Evolutionary conservation across 2,797 vertebrate genomes (phyloP).

Genomic region (Enteromius thamalakanensis): DNA sequence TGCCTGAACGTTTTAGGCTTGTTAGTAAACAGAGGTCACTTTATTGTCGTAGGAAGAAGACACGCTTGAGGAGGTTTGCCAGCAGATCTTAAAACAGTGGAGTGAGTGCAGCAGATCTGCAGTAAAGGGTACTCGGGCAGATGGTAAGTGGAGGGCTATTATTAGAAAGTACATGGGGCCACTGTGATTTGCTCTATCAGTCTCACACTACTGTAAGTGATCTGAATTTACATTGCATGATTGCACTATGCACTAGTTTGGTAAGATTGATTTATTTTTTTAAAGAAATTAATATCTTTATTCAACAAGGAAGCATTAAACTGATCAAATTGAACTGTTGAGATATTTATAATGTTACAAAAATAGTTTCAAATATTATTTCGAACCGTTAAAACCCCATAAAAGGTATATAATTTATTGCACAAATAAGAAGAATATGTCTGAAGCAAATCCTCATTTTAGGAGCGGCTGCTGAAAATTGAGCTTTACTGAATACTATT

Average conservation of each 20-base stretch:
- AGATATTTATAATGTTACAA: not conserved
- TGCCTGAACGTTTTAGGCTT: not conserved
- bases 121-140: conserved; percentile 70
- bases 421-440: not conserved
- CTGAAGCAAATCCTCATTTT: not conserved
- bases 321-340: not conserved
- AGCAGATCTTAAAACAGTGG: conserved; percentile 90
- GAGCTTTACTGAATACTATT: not conserved
- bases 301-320: not conserved
- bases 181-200: too few relatives aligned
- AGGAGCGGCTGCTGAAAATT: not conserved
- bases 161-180: not conserved
- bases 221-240: not conserved
- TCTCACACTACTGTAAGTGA: not conserved
- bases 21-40: not conserved
- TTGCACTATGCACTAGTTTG: not conserved
- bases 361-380: not conserved
- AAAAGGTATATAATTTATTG: too few relatives aligned
- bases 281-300: not conserved
- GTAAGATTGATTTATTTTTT: too few relatives aligned
- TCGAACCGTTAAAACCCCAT: too few relatives aligned
- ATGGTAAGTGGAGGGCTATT: conserved; percentile 74
- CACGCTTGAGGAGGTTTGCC: conserved; percentile 83
- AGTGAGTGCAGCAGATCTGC: conserved; percentile 73
- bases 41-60: conserved; percentile 86